phyloP scores from a whole-genome alignment of 1,140 invertebrate species.

The Halotydeus destructor region DNA sequence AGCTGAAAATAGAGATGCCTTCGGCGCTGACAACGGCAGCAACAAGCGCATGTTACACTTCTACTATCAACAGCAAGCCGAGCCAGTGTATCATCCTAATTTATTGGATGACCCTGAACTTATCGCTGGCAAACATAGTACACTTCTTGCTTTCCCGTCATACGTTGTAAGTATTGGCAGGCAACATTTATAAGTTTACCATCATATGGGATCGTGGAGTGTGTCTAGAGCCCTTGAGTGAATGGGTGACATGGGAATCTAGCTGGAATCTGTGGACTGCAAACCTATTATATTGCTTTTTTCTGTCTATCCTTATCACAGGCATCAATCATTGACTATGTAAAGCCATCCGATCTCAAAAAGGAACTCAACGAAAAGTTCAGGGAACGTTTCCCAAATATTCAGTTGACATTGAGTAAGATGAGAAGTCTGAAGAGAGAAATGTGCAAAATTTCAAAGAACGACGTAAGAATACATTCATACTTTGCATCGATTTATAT shows the following conservation, averaged over 20 bases:
- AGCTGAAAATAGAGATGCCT: too few species aligned
- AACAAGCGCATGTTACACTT: too few species aligned
- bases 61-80: background rate
- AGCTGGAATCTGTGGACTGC: background rate
- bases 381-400: conserved; percentile 75
- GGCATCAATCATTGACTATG: conserved; percentile 84
- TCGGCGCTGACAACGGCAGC: too few species aligned
- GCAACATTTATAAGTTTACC: too few species aligned
- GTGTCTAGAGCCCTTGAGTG: background rate
- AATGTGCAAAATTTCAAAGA: conserved; percentile 70
- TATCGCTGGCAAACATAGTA: conserved; percentile 81
- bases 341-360: conserved; percentile 83
- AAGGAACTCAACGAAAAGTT: conserved; percentile 97
- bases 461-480: conserved; percentile 16
- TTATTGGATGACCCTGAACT: conserved; percentile 83
- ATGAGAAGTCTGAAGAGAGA: conserved; percentile 68
- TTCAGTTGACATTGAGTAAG: conserved; percentile 89
- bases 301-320: conserved; percentile 4
- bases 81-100: conserved; percentile 49
- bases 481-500: conserved; percentile 4
- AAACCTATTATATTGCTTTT: background rate
- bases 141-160: conserved; percentile 76
- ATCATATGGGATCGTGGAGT: background rate
- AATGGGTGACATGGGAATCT: background rate
- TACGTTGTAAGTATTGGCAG: conserved; percentile 57